A percentile compares a stretch with the other conserved stretches of the same genome.
These are phyloP conservation scores for Phylloscopus trochiloides DNA, from an alignment of 2,113 vertebrate genomes.

Conservation along the genomic window DNA sequence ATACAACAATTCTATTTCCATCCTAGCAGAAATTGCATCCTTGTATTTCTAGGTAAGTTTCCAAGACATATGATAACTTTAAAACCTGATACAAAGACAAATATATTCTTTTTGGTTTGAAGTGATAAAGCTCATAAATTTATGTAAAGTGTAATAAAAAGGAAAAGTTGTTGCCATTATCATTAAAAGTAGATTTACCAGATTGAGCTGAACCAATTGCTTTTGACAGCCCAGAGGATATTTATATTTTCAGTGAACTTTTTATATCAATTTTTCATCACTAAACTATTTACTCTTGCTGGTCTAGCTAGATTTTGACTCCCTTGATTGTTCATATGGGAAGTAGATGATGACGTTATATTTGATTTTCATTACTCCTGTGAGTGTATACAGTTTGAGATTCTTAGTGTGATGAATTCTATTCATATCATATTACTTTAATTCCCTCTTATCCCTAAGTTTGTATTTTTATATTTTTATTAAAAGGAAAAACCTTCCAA, in stretches of 20 bases:
- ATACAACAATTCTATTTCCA: neutral
- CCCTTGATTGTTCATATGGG: constrained; percentile 66
- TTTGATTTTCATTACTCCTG: constrained; percentile 67
- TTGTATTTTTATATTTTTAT: constrained; percentile 51
- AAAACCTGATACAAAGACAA: constrained; percentile 24
- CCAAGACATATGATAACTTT: neutral
- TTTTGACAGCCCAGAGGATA: constrained; percentile 69
- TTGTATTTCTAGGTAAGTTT: constrained; percentile 9
- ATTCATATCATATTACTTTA: constrained; percentile 33
- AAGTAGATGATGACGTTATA: constrained; percentile 54
- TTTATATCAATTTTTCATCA: constrained; percentile 64
- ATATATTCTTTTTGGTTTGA: constrained; percentile 55
- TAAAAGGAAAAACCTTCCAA: neutral
- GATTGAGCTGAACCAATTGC: constrained; percentile 62
- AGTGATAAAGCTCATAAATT: constrained; percentile 64
- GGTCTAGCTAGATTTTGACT: constrained; percentile 58
- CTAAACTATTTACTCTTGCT: constrained; percentile 66
- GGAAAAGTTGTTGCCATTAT: constrained; percentile 71
- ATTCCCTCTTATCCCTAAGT: constrained; percentile 41
- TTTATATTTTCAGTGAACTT: constrained; percentile 69
- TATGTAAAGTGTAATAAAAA: constrained; percentile 74
- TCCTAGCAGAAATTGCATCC: neutral
- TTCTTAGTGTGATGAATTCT: constrained; percentile 22
- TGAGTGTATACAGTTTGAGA: constrained; percentile 29
- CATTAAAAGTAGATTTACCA: constrained; percentile 72